Percentiles rank a stretch among this genome's conserved stretches.
Evolutionary conservation across 2,113 vertebrate genomes (phyloP).

Genomic region (Varanus komodoensis): DNA sequence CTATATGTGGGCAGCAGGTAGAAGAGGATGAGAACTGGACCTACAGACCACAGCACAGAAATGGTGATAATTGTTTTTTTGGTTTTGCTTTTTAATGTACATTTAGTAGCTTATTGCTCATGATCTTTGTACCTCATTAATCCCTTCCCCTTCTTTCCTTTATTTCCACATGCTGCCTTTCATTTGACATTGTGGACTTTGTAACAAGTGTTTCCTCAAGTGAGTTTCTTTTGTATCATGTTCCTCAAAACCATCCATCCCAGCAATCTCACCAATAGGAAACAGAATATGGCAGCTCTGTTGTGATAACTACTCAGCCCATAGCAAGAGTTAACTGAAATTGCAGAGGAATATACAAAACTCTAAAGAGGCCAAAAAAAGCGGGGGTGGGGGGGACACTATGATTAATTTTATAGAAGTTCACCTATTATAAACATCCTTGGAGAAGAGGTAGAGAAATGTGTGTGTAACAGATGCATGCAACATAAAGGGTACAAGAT

Average conservation of each 20-base stretch:
- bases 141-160: neutral
- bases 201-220: constrained; percentile 5
- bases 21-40: constrained; percentile 87
- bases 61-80: constrained; percentile 82
- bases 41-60: constrained; percentile 85
- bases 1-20: constrained; percentile 73
- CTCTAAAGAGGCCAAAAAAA: neutral
- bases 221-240: neutral
- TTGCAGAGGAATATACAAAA: constrained; percentile 7
- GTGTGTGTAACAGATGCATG: neutral
- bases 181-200: constrained; percentile 4
- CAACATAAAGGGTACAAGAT: neutral
- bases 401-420: constrained; percentile 3
- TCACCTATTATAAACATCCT: neutral
- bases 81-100: constrained; percentile 26
- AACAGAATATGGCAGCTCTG: neutral
- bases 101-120: constrained; percentile 27
- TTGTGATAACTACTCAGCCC: neutral
- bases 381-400: neutral
- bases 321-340: neutral
- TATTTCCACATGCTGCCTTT: constrained; percentile 3
- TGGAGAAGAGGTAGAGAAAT: neutral
- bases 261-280: constrained; percentile 4
- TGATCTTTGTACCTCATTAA: neutral
- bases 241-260: neutral